Evolutionary conservation across 1,140 invertebrate species (phyloP), one percentile per base, ranked within the genome.

Genomic region (Dendrolimus kikuchii): DNA sequence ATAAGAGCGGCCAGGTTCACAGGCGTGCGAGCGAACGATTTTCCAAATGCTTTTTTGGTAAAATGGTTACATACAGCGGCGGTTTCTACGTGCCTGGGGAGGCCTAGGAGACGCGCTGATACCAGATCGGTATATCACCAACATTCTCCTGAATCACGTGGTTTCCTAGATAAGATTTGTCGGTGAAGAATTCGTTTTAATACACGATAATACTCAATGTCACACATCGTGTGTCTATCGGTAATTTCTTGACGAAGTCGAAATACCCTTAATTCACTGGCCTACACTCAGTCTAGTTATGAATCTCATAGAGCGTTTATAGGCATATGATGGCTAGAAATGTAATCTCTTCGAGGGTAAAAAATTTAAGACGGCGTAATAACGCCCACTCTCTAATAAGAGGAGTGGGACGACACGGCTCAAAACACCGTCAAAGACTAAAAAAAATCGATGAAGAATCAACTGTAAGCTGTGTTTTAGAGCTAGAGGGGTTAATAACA

Each of bases 331-430:
- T n/a, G 9, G 46, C 38, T n/a, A 37, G 54, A 23, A 9, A 9
- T 48, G 55, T 46, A 46, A 46, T 10, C 7, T 46, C 49, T 38
- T 40, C 44, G 36, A 60, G 37, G 9, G 39, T 62, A 38, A 7
- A n/a, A 40, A 44, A 64, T 23, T 53, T 64, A 5, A 53, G 58
- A 36, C 40, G n/a, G 43, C 5, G 59, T 47, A 39, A 47, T 23
- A 8, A n/a, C n/a, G n/a, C n/a, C n/a, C n/a, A n/a, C n/a, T n/a
- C n/a, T n/a, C n/a, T n/a, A n/a, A n/a, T n/a, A n/a, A n/a, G 62
- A 56, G 40, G 65, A 68, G 51, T 68, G 62, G 59, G 57, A 46
- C 2, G 38, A 45, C 2, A 63, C 62, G 5, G 52, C 57, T 6
- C 60, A 62, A 58, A 43, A 60, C 5, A 6, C 9, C 4, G 38